phyloP scores from a whole-genome alignment of 1,140 invertebrate species.

The Phocides pigmalion region DNA sequence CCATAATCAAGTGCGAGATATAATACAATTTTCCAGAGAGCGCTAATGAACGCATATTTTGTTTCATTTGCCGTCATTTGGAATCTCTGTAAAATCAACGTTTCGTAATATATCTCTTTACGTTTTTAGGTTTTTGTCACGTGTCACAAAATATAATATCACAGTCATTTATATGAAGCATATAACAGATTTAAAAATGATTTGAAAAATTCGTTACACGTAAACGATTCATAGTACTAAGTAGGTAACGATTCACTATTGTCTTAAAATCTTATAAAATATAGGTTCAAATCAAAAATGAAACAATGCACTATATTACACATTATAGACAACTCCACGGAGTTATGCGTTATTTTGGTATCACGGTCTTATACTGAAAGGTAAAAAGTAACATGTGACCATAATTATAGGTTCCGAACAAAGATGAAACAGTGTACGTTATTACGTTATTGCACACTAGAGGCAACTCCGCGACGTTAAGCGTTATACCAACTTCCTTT shows the following conservation, averaged over 20 bases:
- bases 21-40: slow-evolving; percentile 24
- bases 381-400: neutral
- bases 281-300: too few relatives aligned
- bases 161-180: too few relatives aligned
- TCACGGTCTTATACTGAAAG: too few relatives aligned
- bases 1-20: neutral
- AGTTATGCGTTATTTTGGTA: too few relatives aligned
- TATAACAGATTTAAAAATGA: too few relatives aligned
- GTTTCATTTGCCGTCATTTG: neutral
- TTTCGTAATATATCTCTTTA: neutral
- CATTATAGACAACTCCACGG: too few relatives aligned
- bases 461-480: slow-evolving; percentile 19
- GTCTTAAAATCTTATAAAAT: too few relatives aligned
- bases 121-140: neutral
- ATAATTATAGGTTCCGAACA: neutral
- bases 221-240: too few relatives aligned
- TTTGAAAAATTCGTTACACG: too few relatives aligned
- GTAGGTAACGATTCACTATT: too few relatives aligned
- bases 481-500: slow-evolving; percentile 26
- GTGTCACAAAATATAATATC: neutral
- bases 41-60: slow-evolving; percentile 26
- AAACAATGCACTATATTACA: too few relatives aligned
- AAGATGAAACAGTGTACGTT: slow-evolving; percentile 17
- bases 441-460: slow-evolving; percentile 4
- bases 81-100: neutral